phyloP scores from a whole-genome alignment of 2,888 invertebrate species.

The Pinctada fucata region DNA sequence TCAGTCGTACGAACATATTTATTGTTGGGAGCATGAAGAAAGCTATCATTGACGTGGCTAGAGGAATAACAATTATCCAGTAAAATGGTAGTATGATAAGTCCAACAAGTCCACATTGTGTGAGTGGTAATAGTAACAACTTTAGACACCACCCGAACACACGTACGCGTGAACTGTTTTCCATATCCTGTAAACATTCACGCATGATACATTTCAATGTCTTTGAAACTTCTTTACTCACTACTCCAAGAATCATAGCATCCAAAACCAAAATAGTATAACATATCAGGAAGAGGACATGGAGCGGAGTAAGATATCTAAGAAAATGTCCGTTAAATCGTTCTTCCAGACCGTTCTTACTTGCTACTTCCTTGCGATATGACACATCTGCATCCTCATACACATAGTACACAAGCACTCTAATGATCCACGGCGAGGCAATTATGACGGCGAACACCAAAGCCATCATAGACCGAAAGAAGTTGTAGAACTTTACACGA shows the following conservation, averaged over 20 bases:
- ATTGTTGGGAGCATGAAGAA: constrained; percentile 70
- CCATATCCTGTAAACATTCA: constrained; percentile 64
- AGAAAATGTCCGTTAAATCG: constrained; percentile 56
- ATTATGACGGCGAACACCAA: constrained; percentile 7
- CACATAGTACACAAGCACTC: constrained; percentile 22
- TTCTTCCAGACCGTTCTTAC: background rate
- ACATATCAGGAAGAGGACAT: constrained; percentile 66
- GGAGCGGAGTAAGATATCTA: constrained; percentile 67
- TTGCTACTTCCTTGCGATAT: constrained; percentile 1
- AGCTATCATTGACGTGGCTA: constrained; percentile 55
- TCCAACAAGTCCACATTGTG: constrained; percentile 63
- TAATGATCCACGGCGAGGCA: constrained; percentile 18
- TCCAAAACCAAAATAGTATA: constrained; percentile 65
- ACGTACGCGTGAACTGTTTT: constrained; percentile 46
- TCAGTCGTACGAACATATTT: constrained; percentile 61
- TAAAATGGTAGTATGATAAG: constrained; percentile 62
- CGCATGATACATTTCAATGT: constrained; percentile 54
- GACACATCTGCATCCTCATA: constrained; percentile 13
- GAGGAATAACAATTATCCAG: constrained; percentile 60
- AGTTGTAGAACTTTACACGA: background rate
- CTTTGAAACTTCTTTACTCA: constrained; percentile 51
- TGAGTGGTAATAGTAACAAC: constrained; percentile 67
- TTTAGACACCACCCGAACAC: constrained; percentile 55
- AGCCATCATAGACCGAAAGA: constrained; percentile 16
- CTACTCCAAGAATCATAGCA: constrained; percentile 55